These are phyloP conservation scores for Belgica antarctica DNA, from an alignment of 2,888 invertebrate genomes.

Conservation along the genomic window DNA sequence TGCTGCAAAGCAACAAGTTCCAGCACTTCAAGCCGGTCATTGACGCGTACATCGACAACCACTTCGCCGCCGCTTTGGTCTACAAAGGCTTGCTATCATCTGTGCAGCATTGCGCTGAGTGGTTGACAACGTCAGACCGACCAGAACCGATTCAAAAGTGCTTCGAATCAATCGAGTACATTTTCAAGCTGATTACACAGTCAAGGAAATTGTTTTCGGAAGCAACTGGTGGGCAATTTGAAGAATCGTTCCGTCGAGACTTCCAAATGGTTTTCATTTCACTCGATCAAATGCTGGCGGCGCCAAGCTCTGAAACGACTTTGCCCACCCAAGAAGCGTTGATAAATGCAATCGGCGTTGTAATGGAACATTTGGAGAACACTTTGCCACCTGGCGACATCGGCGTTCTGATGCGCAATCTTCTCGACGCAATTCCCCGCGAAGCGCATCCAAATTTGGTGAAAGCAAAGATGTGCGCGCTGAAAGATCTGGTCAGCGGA, in stretches of 20 bases:
- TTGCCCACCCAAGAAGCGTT: conserved; percentile 78
- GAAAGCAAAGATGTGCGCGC: conserved; percentile 77
- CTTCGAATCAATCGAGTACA: conserved; percentile 85
- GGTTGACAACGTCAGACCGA: conserved; percentile 79
- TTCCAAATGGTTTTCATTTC: conserved; percentile 77
- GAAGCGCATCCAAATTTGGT: conserved; percentile 65
- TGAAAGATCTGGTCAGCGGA: conserved; percentile 75
- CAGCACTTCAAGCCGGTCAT: conserved; percentile 92
- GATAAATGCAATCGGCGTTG: conserved; percentile 76
- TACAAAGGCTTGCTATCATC: conserved; percentile 87
- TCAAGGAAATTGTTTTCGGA: conserved; percentile 79
- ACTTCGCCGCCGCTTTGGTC: conserved; percentile 91
- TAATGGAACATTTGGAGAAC: conserved; percentile 75
- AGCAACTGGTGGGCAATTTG: conserved; percentile 84
- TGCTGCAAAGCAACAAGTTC: conserved; percentile 86
- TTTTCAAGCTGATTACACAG: conserved; percentile 89
- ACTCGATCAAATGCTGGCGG: conserved; percentile 71
- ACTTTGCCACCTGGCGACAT: conserved; percentile 74
- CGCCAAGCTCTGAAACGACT: conserved; percentile 70
- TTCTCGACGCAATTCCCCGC: conserved; percentile 68
- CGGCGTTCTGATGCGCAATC: conserved; percentile 73
- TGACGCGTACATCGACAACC: conserved; percentile 90
- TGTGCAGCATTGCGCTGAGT: conserved; percentile 85
- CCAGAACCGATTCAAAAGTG: conserved; percentile 89
- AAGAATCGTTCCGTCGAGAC: conserved; percentile 81